Evolutionary conservation across 2,113 vertebrate species (phyloP), one percentile per base, ranked within the genome.

Genomic region (Mus pahari): DNA sequence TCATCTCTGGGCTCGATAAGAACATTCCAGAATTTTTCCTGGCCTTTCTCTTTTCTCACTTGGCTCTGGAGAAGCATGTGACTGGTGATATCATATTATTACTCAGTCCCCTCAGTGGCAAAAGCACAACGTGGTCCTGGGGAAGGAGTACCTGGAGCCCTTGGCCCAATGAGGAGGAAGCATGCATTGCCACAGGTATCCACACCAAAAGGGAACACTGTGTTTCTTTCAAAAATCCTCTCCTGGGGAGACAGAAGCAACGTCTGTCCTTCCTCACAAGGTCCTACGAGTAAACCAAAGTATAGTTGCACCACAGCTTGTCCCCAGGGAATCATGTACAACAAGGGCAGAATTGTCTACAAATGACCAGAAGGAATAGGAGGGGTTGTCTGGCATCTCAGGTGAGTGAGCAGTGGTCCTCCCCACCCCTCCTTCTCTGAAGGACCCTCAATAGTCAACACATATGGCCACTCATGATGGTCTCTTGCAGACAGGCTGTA

Each of bases 151-250:
- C 16, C 83, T 68, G 31, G 64, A 13, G 28, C 7, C 1, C 10
- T 39, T 13, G 20, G 13, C 50, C 83, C 53, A 77, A 12, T 20
- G 55, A 24, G 7, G 24, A 88, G 7, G 33, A 77, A 53, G 10
- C 0, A 0, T 36, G 22, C 70, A 9, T 22, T 16, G 66, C 2
- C 11, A 55, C 5, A 28, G 50, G 20, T 50, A 24, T 16, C 86
- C 36, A 64, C 4, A 58, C 24, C 11, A 8, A 24, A 42, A 55
- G 36, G 10, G 3, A 9, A 24, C 33, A 7, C 3, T 4, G 36
- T 7, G 0, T 45, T 50, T 28, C 26, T 45, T 86, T 31, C 24
- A 1, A 45, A 39, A 68, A 36, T 33, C 9, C 82, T 33, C 48
- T 12, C 42, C 39, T 36, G 28, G 17, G 82, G 83, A 84, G 39